Base-by-base conservation (phyloP, 2,888 invertebrate species). In the Diaperis boleti region DNA sequence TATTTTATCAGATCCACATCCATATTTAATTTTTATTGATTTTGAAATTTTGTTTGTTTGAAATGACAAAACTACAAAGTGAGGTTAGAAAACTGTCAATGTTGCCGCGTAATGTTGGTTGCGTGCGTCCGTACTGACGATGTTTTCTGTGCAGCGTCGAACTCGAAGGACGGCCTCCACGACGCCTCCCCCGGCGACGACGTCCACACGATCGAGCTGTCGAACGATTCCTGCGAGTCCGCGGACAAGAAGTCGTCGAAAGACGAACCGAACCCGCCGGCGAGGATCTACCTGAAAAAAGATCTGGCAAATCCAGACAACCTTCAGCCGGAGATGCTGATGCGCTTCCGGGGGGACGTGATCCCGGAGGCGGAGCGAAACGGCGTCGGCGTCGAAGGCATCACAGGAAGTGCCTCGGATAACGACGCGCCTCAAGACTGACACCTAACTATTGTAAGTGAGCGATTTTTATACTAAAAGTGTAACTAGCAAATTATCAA, bases 351-450 rank as follows among this genome's bases (percentile, higher is more conserved):
- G 62, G n/a, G n/a, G n/a, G 78, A 77, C 37, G 72, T 76, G 56
- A 67, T 77, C 31, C 74, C 75, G 63, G 78, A 78, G 62, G 68
- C 74, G 44, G 78, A 79, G 49, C 74, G 77, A 65, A 81, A 81
- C 72, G 82, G 81, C 69, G 69, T 76, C 69, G 69, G 47, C 64
- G 33, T 33, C 33, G 69, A 62, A 69, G 70, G 64, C 66, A 74
- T 67, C 73, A 72, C 67, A 68, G 80, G 77, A 74, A 81, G 81
- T 80, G 80, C 80, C 78, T 82, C 81, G 68, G 81, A 80, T 70
- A 78, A 79, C 64, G 81, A 81, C 70, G 78, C 76, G 74, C 78
- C 78, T 69, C 81, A 81, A 79, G 82, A 82, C 82, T 82, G 82
- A 82, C 80, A 78, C 72, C 76, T 74, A 78, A 71, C 73, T 74